A percentile compares a stretch with the other conserved stretches of the same genome.
These are phyloP conservation scores for Myiotriccus ornatus DNA, from an alignment of 2,797 vertebrate species.

Conservation along the genomic window DNA sequence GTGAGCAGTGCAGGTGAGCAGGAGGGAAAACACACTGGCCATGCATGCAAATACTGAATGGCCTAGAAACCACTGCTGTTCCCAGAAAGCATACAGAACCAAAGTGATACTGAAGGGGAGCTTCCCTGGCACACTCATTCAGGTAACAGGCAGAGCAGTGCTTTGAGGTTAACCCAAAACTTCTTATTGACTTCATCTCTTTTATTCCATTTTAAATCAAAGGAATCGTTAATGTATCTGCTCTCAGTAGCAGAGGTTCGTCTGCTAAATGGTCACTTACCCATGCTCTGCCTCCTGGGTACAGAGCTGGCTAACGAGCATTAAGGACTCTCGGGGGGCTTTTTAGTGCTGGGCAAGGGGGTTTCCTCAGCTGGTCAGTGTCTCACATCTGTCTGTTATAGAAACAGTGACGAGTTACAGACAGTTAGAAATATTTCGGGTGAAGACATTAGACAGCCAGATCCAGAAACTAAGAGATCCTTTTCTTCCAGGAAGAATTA, in stretches of 20 bases:
- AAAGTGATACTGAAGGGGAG: background rate
- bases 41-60: constrained; percentile 33
- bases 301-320: background rate
- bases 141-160: background rate
- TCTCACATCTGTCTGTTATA: background rate
- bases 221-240: background rate
- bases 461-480: background rate
- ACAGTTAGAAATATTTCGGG: background rate
- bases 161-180: background rate
- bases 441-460: background rate
- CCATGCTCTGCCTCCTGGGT: background rate
- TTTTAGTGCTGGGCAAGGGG: background rate
- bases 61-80: constrained; percentile 32
- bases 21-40: background rate
- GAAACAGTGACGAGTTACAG: background rate
- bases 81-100: constrained; percentile 31
- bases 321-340: background rate
- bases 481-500: background rate
- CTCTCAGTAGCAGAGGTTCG: background rate
- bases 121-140: background rate
- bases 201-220: background rate
- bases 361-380: background rate
- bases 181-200: background rate
- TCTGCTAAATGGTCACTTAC: background rate
- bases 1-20: constrained; percentile 35